phyloP scores from a whole-genome alignment of 2,113 vertebrate species.

The Onychostoma macrolepis region DNA sequence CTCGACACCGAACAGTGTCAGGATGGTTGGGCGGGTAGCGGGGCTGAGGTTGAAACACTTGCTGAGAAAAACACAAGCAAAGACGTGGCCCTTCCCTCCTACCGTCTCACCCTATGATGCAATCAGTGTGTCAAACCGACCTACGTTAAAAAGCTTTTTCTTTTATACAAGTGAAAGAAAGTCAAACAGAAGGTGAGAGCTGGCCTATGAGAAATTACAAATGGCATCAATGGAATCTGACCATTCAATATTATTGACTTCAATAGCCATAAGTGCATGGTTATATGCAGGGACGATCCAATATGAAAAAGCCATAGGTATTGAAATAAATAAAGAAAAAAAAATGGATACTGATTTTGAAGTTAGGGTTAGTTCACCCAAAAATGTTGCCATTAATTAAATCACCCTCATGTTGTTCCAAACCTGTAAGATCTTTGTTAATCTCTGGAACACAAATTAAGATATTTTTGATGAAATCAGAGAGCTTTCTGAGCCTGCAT shows the following conservation, averaged over 20 bases:
- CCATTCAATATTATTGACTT: not conserved
- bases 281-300: not conserved
- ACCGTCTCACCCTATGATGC: not conserved
- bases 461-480: too few relatives aligned
- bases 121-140: not conserved
- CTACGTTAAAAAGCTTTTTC: not conserved
- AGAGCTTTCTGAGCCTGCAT: too few relatives aligned
- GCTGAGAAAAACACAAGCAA: constrained; percentile 31
- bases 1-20: constrained; percentile 22
- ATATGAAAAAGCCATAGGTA: not conserved
- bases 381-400: too few relatives aligned
- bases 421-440: too few relatives aligned
- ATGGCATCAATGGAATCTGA: not conserved
- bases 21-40: not conserved
- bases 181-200: not conserved
- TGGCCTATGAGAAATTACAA: not conserved
- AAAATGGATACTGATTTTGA: too few relatives aligned
- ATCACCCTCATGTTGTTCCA: too few relatives aligned
- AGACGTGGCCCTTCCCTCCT: not conserved
- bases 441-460: too few relatives aligned
- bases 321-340: not conserved
- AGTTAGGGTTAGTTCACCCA: too few relatives aligned
- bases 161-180: not conserved
- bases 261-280: not conserved
- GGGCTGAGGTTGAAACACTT: constrained; percentile 33